These are phyloP conservation scores for Eupeodes corollae DNA, from an alignment of 1,140 invertebrate genomes.

Conservation along the genomic window DNA sequence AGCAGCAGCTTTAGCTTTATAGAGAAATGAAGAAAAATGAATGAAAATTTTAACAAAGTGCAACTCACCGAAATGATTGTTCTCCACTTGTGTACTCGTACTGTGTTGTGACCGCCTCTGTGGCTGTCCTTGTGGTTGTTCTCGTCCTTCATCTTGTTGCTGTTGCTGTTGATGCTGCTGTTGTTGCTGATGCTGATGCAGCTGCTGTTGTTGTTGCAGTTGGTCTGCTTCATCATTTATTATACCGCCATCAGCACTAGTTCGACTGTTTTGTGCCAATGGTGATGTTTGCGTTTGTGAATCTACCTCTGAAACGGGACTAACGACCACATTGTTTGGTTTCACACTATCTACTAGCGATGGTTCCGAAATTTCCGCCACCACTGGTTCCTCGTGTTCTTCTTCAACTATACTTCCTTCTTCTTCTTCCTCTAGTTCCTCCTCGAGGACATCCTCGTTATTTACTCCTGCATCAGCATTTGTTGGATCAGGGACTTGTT, in stretches of 20 bases:
- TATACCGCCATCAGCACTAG: no score
- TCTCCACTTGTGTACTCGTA: slow-evolving; percentile 67
- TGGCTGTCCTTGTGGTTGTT: slow-evolving; percentile 39
- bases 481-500: no score
- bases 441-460: slow-evolving; percentile 2
- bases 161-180: slow-evolving; percentile 5
- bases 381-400: slow-evolving; percentile 3
- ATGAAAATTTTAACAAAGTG: no score
- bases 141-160: neutral
- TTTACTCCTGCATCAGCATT: slow-evolving; percentile 1
- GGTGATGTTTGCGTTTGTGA: no score
- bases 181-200: neutral
- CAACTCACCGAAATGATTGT: slow-evolving; percentile 63
- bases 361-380: slow-evolving; percentile 5
- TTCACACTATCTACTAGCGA: slow-evolving; percentile 7
- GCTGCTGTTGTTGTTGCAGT: slow-evolving; percentile 5
- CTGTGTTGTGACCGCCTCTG: slow-evolving; percentile 54
- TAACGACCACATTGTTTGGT: neutral
- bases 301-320: neutral
- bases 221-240: neutral
- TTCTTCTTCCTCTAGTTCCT: slow-evolving; percentile 3
- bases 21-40: neutral
- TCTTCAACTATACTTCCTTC: slow-evolving; percentile 12
- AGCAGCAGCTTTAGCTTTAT: neutral
- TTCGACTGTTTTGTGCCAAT: no score